Conservation (phyloP, 2,888 invertebrate species). For the Melangyna quadrimaculata region DNA sequence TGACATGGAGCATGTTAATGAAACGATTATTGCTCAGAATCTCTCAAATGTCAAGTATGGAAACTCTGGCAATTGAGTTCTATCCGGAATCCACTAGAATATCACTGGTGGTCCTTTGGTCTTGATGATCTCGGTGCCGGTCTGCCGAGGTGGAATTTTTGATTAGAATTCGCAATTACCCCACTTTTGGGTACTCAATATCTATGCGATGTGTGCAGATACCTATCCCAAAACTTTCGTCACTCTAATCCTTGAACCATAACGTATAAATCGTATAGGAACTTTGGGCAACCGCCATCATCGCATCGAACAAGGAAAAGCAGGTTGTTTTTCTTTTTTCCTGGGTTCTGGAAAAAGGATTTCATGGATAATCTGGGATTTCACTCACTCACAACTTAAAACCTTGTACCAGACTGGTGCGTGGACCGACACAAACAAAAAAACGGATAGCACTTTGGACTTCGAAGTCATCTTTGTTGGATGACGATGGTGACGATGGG, state of each 20-base stretch:
- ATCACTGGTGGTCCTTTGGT: slow-evolving; percentile 23
- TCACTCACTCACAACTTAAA: slow-evolving; percentile 12
- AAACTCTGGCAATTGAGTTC: slow-evolving; percentile 5
- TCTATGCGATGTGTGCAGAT: neutral
- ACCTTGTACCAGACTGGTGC: neutral
- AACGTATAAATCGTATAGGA: slow-evolving; percentile 20
- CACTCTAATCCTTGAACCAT: slow-evolving; percentile 20
- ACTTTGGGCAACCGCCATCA: neutral
- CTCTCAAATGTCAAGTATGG: slow-evolving; percentile 57
- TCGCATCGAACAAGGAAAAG: slow-evolving; percentile 24
- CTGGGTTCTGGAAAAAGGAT: neutral
- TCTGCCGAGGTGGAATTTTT: slow-evolving; percentile 36
- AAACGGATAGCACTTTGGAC: neutral
- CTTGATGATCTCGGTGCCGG: neutral
- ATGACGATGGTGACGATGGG: neutral
- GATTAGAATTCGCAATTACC: slow-evolving; percentile 63
- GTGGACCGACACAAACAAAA: neutral
- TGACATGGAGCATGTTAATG: slow-evolving; percentile 54
- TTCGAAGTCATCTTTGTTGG: neutral
- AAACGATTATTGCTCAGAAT: slow-evolving; percentile 56
- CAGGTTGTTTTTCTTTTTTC: slow-evolving; percentile 22
- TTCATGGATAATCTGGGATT: slow-evolving; percentile 60
- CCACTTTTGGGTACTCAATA: neutral
- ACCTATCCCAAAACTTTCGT: slow-evolving; percentile 31
- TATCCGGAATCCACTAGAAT: slow-evolving; percentile 14